Base-by-base conservation (phyloP, 2,797 vertebrate genomes). In the Falco rusticolus region DNA sequence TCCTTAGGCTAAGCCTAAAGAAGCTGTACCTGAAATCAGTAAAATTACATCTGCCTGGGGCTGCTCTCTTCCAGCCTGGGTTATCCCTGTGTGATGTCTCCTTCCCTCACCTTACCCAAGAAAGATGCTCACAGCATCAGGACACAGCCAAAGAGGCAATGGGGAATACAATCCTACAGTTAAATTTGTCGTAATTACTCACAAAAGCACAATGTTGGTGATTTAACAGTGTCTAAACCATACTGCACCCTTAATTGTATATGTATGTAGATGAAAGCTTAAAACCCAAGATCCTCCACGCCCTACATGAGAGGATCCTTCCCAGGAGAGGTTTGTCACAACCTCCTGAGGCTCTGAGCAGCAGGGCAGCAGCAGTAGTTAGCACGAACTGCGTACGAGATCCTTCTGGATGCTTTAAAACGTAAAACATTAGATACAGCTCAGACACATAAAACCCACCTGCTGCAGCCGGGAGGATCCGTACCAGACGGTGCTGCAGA, bases 401-500 rank as follows among this genome's bases (percentile, higher is more conserved):
- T 4, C 9, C 5, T 24, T 50, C 25, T 43, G 41, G 53, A 31
- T 25, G 24, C n/a, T 88, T 59, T 16, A 22, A 31, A 15, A 33
- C 18, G 8, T 34, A 21, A 70, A 70, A 37, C 17, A n/a, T 8
- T 1, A 50, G 13, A 2, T 66, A 33, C 8, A 47, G 13, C 70
- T 47, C 26, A 26, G 53, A 59, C 15, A 68, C 45, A 60, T 54
- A 16, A 59, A 65, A 85, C 20, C 6, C 13, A 34, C 10, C 19
- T 37, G 31, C 34, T 69, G 45, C 64, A 71, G 48, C n/a, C 43
- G n/a, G 25, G 24, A 69, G 18, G 34, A 29, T 11, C n/a, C 0
- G 0, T 16, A 18, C 33, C 4, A 2, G 26, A n/a, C 19, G 51
- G 17, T 0, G 14, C 2, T 4, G 2, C 71, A 69, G 43, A 53